Evolutionary conservation across 1,140 invertebrate species (phyloP), one percentile per base, ranked within the genome.

Genomic region (Chironomus tepperi): DNA sequence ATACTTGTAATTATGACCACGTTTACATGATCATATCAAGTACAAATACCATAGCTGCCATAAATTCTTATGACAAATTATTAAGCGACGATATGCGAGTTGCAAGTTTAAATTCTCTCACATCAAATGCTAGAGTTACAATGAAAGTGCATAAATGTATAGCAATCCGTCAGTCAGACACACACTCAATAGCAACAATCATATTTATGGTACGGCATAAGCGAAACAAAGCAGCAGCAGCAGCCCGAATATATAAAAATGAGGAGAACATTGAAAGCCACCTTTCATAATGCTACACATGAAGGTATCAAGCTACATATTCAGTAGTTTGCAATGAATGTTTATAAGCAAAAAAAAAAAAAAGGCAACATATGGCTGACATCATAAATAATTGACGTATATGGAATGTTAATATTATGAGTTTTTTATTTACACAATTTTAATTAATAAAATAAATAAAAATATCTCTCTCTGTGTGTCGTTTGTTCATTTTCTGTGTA

Each of bases 31-130:
- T 70, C 16, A 70, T 19, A 70, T 70, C 65, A 70, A 70, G 65
- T 70, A 70, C 65, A 12, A 70, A 70, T 70, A 19, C 65, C 65
- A 18, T 10, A 70, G 47, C 65, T 70, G 65, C 65, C 65, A 70
- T 70, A 70, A 19, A 70, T 70, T 19, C 65, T 70, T 70, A 70
- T 70, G 65, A 70, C 65, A 70, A 70, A 70, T 70, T 70, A 70
- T 70, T 70, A 70, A 57, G 47, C 47, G 47, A 57, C 47, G 47
- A 57, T 57, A 34, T n/a, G 47, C n/a, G 47, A 57, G 47, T 57
- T 57, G 47, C n/a, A 57, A n/a, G 47, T 57, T 57, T 12, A 57
- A 15, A n/a, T 15, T 57, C 47, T 12, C 47, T 57, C 47, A 57
- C 47, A 57, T 57, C 12, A 57, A 57, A n/a, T 57, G 47, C 12